Percentiles rank a stretch among this genome's conserved stretches.
These are phyloP conservation scores for Beris morrisii DNA, from an alignment of 2,888 invertebrate genomes.

Conservation along the genomic window DNA sequence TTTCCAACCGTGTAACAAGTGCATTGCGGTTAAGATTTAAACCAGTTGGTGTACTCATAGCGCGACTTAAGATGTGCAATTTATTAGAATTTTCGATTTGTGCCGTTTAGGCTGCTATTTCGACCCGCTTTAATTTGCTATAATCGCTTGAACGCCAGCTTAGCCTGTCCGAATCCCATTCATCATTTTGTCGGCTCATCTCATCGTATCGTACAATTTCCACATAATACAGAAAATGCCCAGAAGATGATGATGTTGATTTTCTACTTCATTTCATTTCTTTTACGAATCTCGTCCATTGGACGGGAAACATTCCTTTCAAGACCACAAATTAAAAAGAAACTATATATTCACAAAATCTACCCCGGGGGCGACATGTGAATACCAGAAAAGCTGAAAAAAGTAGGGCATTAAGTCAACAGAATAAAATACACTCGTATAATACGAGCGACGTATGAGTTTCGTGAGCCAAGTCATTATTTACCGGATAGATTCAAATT, in stretches of 20 bases:
- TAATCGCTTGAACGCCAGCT: constrained; percentile 9
- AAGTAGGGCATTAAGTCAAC: constrained; percentile 26
- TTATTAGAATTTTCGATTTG: constrained; percentile 11
- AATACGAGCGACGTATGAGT: neutral
- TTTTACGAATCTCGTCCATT: neutral
- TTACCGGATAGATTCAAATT: constrained; percentile 12
- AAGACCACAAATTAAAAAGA: constrained; percentile 12
- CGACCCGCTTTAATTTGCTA: constrained; percentile 6
- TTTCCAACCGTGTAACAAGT: too few species aligned
- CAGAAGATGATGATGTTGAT: neutral
- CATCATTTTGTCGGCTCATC: constrained; percentile 17
- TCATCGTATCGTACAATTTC: constrained; percentile 7
- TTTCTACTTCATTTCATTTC: constrained; percentile 11
- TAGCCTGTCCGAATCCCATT: constrained; percentile 2
- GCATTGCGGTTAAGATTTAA: too few species aligned
- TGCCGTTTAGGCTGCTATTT: neutral
- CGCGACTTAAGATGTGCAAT: neutral
- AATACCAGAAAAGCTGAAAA: neutral
- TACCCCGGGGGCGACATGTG: constrained; percentile 3
- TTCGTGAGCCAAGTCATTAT: constrained; percentile 5
- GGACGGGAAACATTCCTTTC: neutral
- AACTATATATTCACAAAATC: constrained; percentile 8
- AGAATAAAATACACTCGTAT: neutral
- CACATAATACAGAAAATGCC: neutral
- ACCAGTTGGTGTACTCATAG: too few species aligned